Percentiles rank a stretch among this genome's conserved stretches.
Evolutionary conservation across 2,797 vertebrate species (phyloP).

Genomic region (Saxicola maurus): DNA sequence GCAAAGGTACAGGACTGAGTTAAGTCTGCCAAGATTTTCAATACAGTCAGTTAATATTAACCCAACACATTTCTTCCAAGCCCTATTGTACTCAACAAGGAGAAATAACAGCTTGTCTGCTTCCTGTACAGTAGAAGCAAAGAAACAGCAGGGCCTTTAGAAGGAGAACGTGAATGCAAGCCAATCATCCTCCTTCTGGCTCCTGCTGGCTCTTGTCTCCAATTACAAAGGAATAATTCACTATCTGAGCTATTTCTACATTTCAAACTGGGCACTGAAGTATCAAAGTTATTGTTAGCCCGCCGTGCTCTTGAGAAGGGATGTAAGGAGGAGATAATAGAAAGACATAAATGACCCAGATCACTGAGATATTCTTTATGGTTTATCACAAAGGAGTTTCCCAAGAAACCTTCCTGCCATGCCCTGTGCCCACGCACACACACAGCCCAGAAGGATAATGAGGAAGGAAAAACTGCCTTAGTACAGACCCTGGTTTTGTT

Average conservation of each 20-base stretch:
- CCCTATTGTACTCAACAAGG: constrained; percentile 45
- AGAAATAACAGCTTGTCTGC: constrained; percentile 57
- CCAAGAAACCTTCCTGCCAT: constrained; percentile 9
- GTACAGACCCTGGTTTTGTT: background rate
- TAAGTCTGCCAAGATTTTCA: constrained; percentile 43
- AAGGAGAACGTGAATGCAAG: constrained; percentile 41
- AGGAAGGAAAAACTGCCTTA: background rate
- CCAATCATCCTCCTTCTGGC: constrained; percentile 39
- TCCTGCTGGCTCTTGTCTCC: constrained; percentile 44
- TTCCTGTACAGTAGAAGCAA: constrained; percentile 47
- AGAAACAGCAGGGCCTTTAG: constrained; percentile 34
- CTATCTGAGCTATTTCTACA: constrained; percentile 61
- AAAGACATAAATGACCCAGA: constrained; percentile 42
- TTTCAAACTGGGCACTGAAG: constrained; percentile 63
- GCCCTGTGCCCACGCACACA: background rate
- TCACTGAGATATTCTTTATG: constrained; percentile 33
- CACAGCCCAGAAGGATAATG: background rate
- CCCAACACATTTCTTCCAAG: constrained; percentile 24
- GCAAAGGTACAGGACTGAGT: constrained; percentile 29
- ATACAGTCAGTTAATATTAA: constrained; percentile 48
- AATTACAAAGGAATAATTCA: constrained; percentile 58
- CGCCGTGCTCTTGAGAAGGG: constrained; percentile 25
- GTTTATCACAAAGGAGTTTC: constrained; percentile 53
- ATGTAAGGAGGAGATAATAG: constrained; percentile 43
- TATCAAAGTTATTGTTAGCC: constrained; percentile 51